These are phyloP conservation scores for Epinotia ramella DNA, from an alignment of 2,888 invertebrate species.

Conservation along the genomic window DNA sequence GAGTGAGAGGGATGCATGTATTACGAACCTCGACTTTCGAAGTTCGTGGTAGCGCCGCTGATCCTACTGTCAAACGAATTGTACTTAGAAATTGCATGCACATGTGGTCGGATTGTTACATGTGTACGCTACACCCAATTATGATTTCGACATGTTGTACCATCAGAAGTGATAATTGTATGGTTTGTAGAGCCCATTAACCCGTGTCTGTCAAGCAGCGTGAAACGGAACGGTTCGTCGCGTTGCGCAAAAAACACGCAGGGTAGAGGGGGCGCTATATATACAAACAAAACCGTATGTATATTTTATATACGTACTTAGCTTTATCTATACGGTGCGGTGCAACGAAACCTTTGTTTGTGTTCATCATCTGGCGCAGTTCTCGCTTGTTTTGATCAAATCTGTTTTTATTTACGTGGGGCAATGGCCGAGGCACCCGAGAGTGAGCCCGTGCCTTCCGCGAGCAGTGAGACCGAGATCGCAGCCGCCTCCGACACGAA, in stretches of 20 bases:
- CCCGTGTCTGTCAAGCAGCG: conserved; percentile 26
- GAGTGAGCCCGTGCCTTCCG: conserved; percentile 69
- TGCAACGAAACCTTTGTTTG: conserved; percentile 58
- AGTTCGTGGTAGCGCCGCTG: too few relatives aligned
- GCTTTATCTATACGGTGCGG: conserved; percentile 24
- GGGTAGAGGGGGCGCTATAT: conserved; percentile 47
- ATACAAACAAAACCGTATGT: conserved; percentile 51
- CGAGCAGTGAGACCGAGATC: conserved; percentile 61
- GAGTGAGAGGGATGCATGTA: too few relatives aligned
- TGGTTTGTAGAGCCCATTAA: too few relatives aligned
- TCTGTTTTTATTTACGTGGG: conserved; percentile 46
- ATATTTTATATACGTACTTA: conserved; percentile 34
- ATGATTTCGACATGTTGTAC: too few relatives aligned
- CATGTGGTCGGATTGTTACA: too few relatives aligned
- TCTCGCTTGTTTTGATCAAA: conserved; percentile 49
- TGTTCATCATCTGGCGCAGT: conserved; percentile 46
- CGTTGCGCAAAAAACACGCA: conserved; percentile 41
- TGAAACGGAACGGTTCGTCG: conserved; percentile 41
- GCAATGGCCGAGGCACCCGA: conserved; percentile 75
- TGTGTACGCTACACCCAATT: too few relatives aligned
- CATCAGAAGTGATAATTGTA: too few relatives aligned
- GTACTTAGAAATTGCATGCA: too few relatives aligned
- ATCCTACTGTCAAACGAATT: too few relatives aligned
- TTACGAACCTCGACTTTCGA: too few relatives aligned
- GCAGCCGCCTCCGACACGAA: conserved; percentile 54